Percentiles rank a stretch among this genome's conserved stretches.
Evolutionary conservation across 2,888 invertebrate genomes (phyloP).

Genomic region (Drosophila stalkeri): DNA sequence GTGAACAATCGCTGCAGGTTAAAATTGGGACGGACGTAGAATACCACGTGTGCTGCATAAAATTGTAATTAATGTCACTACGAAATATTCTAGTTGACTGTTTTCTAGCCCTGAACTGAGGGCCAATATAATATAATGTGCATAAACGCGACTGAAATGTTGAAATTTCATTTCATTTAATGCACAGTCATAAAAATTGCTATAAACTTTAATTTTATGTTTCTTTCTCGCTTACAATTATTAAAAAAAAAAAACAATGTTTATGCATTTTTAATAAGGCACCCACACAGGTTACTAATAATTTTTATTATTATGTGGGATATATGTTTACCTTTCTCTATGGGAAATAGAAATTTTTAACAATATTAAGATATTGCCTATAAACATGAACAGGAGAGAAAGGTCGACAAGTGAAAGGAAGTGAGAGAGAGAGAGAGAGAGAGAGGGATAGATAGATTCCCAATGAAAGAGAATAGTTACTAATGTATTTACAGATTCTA

Average conservation of each 20-base stretch:
- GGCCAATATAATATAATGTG: conserved; percentile 7
- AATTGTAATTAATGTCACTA: conserved; percentile 79
- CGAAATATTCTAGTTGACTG: conserved; percentile 57
- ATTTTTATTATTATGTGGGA: conserved; percentile 20
- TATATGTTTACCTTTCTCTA: conserved; percentile 4
- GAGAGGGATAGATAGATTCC: background rate
- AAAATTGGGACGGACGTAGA: conserved; percentile 43
- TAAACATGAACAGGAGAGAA: background rate
- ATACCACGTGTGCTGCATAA: conserved; percentile 66
- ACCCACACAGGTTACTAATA: conserved; percentile 34
- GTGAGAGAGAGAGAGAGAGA: background rate
- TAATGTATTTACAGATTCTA: no score
- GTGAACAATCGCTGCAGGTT: conserved; percentile 36
- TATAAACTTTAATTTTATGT: conserved; percentile 57
- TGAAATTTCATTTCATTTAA: conserved; percentile 32
- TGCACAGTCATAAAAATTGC: conserved; percentile 47
- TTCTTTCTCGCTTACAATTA: conserved; percentile 33
- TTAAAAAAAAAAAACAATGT: conserved; percentile 12
- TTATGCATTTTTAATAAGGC: conserved; percentile 50
- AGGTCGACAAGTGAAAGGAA: background rate
- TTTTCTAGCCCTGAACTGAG: conserved; percentile 27
- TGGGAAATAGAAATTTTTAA: conserved; percentile 20
- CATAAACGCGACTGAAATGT: conserved; percentile 36
- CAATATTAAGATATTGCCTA: conserved; percentile 10
- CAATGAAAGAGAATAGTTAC: no score